Evolutionary conservation across 2,888 invertebrate species (phyloP), one percentile per base, ranked within the genome.

Genomic region (Drosophila longiperda): DNA sequence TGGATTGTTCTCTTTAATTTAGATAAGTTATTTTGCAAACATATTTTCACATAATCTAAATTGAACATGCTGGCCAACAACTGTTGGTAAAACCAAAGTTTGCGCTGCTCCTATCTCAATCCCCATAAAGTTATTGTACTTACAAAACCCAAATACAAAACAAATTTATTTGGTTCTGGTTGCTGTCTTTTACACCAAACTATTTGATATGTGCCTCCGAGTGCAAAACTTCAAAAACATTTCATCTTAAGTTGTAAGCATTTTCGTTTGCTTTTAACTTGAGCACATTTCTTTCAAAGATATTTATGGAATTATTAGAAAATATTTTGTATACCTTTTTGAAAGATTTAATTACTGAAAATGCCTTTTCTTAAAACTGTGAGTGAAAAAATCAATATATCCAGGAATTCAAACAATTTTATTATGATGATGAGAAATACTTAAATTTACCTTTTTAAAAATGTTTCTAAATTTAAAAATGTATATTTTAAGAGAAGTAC

Each of bases 221-320:
- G 42, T 60, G 63, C 63, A 66, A 54, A 53, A 36, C 60, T 78
- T 64, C 50, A 61, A 75, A 83, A 86, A 85, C 88, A 87, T 87
- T 88, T 87, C 80, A 89, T 84, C 82, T 73, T 59, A 74, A 70
- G 69, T 61, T 62, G 67, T 26, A 55, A 73, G 69, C 48, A 62
- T 62, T 17, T 23, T 36, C 33, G n/a, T 58, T 64, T 63, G 50
- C 54, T 48, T 62, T 64, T 64, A 53, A 66, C 66, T 60, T 66
- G 54, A 53, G 58, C 62, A 49, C 61, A 82, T 83, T 83, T 82
- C 77, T 85, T 70, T 57, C 82, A 73, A 54, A 84, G 79, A 68
- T 77, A 87, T 87, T 87, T 82, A 73, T 78, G 88, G 80, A 84
- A 88, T 88, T 87, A 80, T 82, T 72, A 57, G 40, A 70, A 80